Base-by-base conservation (phyloP, 2,113 vertebrate species). In the Alouatta palliata region DNA sequence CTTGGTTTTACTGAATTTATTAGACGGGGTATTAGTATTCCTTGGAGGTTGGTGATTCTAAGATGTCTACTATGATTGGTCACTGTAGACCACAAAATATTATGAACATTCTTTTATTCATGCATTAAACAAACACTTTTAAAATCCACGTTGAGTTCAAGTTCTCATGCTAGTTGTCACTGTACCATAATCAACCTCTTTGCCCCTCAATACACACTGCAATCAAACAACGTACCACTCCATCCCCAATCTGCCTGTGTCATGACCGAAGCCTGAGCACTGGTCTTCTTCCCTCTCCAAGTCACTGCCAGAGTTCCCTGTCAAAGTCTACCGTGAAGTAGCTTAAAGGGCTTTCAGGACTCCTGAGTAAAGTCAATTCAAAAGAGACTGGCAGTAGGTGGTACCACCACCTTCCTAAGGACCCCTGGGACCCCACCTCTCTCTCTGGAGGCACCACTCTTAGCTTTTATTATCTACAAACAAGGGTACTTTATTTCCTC, bases 381-480 rank as follows among this genome's bases (percentile, higher is more conserved):
- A 40, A 90, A 32, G 30, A 70, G 19, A 40, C 35, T 19, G 40
- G n/a, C 2, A 25, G 49, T 32, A 13, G 16, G 10, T 21, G 35
- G 20, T 27, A 8, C 52, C 23, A 35, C 11, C 2, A 3, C 45
- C 40, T 90, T 76, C 37, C 56, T 21, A 35, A 84, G 37, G 3
- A 54, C 10, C 14, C 47, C 19, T 23, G 2, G 4, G 0, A 0
- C 6, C 32, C 21, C 35, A 19, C 8, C 13, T 16, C 25, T 16
- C 6, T 40, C 17, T 3, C 43, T n/a, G 37, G 32, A 37, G 43
- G 6, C 47, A 43, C 8, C 4, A 30, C 20, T 91, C 16, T 68
- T 27, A 61, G 20, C 21, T 73, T 47, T 86, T 37, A 95, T 70
- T 77, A 35, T 10, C 75, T 52, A 68, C 43, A 52, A 66, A 94